These are phyloP conservation scores for Crypturellus undulatus DNA, from an alignment of 2,113 vertebrate species.

Conservation along the genomic window DNA sequence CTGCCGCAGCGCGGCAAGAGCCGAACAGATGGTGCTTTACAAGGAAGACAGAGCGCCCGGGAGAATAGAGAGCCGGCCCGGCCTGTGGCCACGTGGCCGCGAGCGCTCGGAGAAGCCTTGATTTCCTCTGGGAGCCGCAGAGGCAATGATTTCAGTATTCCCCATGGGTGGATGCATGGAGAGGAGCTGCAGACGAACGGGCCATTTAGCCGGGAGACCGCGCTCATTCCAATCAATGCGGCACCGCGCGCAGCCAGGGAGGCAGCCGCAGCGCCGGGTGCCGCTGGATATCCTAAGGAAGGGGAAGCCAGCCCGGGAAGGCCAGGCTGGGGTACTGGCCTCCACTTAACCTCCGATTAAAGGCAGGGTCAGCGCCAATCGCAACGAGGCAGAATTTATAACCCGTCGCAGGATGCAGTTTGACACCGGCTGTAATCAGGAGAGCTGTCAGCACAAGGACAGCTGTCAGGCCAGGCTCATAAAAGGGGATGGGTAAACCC, in stretches of 20 bases:
- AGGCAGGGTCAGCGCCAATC: conserved; percentile 65
- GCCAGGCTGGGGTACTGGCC: conserved; percentile 50
- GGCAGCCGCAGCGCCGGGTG: background rate
- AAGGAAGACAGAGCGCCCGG: conserved; percentile 77
- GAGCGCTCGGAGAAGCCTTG: conserved; percentile 81
- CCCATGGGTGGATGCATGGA: conserved; percentile 15
- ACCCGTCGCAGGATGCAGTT: conserved; percentile 73
- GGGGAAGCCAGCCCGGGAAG: conserved; percentile 3
- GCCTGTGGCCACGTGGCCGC: conserved; percentile 80
- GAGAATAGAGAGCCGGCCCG: conserved; percentile 87
- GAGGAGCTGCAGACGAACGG: conserved; percentile 31
- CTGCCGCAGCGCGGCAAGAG: conserved; percentile 71
- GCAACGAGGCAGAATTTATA: conserved; percentile 82
- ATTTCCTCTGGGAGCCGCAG: conserved; percentile 95
- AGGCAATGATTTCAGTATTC: conserved; percentile 72
- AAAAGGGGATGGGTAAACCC: conserved; percentile 75
- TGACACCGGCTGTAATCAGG: conserved; percentile 81
- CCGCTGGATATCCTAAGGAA: background rate
- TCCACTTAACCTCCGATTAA: conserved; percentile 78
- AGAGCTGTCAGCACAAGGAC: conserved; percentile 83
- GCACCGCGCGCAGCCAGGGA: background rate
- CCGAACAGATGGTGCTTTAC: conserved; percentile 79
- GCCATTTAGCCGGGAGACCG: conserved; percentile 39
- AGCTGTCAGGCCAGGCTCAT: conserved; percentile 79
- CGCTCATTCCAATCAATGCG: background rate